Evolutionary conservation across 2,888 invertebrate species (phyloP).

Genomic region (Zygaena filipendulae): DNA sequence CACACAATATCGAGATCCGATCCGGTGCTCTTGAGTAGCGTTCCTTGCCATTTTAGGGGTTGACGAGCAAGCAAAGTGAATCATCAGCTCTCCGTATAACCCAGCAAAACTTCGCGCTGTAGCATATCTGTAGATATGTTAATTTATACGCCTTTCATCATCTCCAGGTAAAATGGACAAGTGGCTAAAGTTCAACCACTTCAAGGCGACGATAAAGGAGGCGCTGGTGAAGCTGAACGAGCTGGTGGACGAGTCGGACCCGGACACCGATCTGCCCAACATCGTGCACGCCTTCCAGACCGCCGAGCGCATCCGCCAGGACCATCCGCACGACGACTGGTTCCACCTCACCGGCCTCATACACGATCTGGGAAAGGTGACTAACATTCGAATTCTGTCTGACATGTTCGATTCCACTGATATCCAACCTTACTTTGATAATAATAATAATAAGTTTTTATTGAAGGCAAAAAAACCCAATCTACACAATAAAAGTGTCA

Average conservation of each 20-base stretch:
- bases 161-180: slow-evolving; percentile 71
- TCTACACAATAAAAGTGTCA: too few relatives aligned
- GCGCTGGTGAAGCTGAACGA: slow-evolving; percentile 88
- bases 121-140: too few relatives aligned
- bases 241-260: slow-evolving; percentile 95
- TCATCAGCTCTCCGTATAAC: too few relatives aligned
- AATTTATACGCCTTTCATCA: too few relatives aligned
- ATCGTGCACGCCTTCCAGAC: slow-evolving; percentile 97
- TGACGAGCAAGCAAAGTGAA: too few relatives aligned
- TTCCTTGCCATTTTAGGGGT: too few relatives aligned
- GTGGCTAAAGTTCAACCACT: slow-evolving; percentile 89
- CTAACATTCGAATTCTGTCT: neutral
- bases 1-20: too few relatives aligned
- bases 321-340: slow-evolving; percentile 91
- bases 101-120: too few relatives aligned
- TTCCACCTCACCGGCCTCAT: slow-evolving; percentile 94
- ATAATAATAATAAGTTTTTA: too few relatives aligned
- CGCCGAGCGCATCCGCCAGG: slow-evolving; percentile 87
- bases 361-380: slow-evolving; percentile 94
- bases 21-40: too few relatives aligned
- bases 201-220: slow-evolving; percentile 83
- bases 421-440: too few relatives aligned
- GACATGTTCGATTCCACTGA: neutral
- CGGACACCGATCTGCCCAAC: slow-evolving; percentile 93
- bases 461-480: too few relatives aligned